Percentiles rank a stretch among this genome's conserved stretches.
phyloP scores from a whole-genome alignment of 2,888 invertebrate genomes.

The Tupiocoris notatus region DNA sequence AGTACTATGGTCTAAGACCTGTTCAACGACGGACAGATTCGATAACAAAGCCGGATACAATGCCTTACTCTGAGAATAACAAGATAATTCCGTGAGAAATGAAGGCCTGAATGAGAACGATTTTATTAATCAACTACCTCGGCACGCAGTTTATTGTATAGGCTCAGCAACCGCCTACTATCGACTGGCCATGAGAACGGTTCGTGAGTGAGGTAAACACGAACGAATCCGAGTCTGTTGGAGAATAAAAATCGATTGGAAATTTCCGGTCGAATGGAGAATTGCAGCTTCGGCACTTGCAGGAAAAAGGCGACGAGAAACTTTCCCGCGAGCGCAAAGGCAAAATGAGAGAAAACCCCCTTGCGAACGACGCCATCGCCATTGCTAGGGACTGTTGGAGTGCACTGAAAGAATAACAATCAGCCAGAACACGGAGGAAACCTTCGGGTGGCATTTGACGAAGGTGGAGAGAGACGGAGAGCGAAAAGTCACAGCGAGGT shows the following conservation, averaged over 20 bases:
- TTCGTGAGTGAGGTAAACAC: not conserved
- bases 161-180: not conserved
- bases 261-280: slow-evolving; percentile 40
- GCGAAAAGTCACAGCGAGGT: not conserved
- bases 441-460: slow-evolving; percentile 16
- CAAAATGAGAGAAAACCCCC: not conserved
- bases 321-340: slow-evolving; percentile 1
- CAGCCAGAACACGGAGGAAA: slow-evolving; percentile 25
- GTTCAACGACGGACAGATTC: not conserved
- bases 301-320: slow-evolving; percentile 4
- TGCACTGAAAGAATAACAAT: slow-evolving; percentile 30
- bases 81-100: not conserved
- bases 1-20: not conserved
- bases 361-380: not conserved
- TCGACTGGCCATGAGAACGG: not conserved
- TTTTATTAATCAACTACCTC: not conserved
- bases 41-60: not conserved
- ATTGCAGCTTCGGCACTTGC: slow-evolving; percentile 36
- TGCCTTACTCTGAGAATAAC: not conserved
- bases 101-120: not conserved
- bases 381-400: not conserved
- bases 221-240: not conserved
- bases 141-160: not conserved
- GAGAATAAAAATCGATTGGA: slow-evolving; percentile 7
- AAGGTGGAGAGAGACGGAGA: slow-evolving; percentile 9